Conservation (phyloP, 2,113 vertebrate genomes). For the Gymnobelideus leadbeateri region DNA sequence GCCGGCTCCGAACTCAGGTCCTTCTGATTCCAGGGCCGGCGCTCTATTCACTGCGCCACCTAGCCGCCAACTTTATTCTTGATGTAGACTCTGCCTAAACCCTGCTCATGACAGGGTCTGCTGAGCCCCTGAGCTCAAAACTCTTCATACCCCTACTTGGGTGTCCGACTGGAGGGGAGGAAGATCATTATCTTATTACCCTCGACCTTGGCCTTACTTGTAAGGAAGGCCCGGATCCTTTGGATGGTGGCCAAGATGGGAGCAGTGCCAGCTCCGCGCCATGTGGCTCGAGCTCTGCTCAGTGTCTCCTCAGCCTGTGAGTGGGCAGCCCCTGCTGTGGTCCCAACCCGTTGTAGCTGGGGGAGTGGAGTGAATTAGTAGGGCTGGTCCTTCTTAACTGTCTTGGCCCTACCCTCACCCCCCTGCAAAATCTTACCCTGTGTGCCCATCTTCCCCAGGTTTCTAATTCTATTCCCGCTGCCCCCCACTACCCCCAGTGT, state of each 20-base stretch:
- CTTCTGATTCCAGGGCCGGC: too few relatives aligned
- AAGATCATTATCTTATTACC: not conserved
- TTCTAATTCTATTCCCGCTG: not conserved
- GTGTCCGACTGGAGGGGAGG: not conserved
- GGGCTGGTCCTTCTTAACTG: not conserved
- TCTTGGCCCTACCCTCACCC: not conserved
- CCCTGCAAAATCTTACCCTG: not conserved
- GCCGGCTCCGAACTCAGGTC: too few relatives aligned
- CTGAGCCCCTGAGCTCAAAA: not conserved
- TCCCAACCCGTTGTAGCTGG: constrained; percentile 88
- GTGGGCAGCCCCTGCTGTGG: constrained; percentile 84
- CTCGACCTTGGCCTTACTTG: not conserved
- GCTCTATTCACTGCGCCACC: too few relatives aligned
- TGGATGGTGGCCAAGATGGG: constrained; percentile 88
- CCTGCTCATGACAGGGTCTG: not conserved
- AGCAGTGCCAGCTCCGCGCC: constrained; percentile 84
- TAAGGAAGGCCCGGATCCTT: constrained; percentile 90
- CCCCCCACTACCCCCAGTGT: not conserved
- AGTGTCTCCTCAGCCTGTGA: constrained; percentile 83
- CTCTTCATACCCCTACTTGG: not conserved
- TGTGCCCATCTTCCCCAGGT: not conserved
- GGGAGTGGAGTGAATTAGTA: not conserved
- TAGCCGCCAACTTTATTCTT: not conserved
- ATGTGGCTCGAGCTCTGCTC: constrained; percentile 84
- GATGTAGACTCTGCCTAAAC: not conserved